phyloP scores from a whole-genome alignment of 92 coral and sea anemone genomes.

The Palythoa grandis region DNA sequence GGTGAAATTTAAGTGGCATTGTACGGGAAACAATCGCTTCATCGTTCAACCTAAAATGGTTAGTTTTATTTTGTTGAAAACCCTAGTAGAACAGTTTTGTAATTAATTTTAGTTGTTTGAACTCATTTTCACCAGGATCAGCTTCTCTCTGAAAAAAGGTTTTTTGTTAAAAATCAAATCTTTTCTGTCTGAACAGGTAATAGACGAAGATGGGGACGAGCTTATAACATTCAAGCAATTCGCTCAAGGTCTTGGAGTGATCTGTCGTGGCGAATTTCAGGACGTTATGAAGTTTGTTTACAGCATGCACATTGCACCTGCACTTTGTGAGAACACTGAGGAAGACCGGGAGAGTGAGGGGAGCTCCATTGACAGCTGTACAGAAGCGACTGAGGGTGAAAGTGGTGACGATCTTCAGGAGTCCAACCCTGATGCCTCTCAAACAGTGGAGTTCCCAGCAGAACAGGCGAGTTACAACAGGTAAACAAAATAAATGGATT shows the following conservation, averaged over 20 bases:
- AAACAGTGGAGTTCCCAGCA: not conserved
- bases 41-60: no score
- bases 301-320: conserved; percentile 90
- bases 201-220: conserved; percentile 87
- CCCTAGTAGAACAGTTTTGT: no score
- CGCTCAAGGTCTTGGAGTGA: conserved; percentile 79
- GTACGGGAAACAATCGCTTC: no score
- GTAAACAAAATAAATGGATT: not conserved
- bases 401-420: conserved; percentile 38
- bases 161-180: not conserved
- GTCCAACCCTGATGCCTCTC: conserved; percentile 19
- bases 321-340: conserved; percentile 55
- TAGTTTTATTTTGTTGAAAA: no score
- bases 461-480: conserved; percentile 15
- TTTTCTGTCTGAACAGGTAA: conserved; percentile 63
- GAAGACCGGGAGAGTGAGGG: conserved; percentile 55
- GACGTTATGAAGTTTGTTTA: conserved; percentile 88
- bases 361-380: conserved; percentile 71
- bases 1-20: no score
- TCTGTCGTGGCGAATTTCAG: conserved; percentile 94
- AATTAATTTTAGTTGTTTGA: no score
- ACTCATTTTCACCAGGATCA: not conserved
- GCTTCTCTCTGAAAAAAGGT: not conserved
- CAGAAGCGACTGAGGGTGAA: conserved; percentile 67
- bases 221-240: conserved; percentile 91